Base-by-base conservation (phyloP, 2,113 vertebrate genomes). In the Psilopogon haemacephalus region DNA sequence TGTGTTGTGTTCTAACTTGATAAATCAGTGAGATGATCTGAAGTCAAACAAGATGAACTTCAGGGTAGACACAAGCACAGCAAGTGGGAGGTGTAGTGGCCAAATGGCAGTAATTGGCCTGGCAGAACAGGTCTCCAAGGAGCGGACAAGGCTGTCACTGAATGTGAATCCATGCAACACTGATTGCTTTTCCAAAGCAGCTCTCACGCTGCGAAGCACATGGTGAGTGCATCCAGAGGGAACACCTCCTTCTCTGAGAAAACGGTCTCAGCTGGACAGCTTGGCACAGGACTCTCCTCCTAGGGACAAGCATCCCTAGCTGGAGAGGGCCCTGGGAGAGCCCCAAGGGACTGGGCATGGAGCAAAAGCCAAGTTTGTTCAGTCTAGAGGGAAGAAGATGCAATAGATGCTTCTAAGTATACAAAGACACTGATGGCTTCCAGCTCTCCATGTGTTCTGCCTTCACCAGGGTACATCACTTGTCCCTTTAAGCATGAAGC, bases 31-130 rank as follows among this genome's bases (percentile, higher is more conserved):
- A 38, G 33, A 76, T 58, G 75, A 88, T 32, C 23, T 73, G 55
- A 76, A 90, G 75, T 76, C 94, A 90, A 93, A 91, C 63, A 65
- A 79, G 28, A 93, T 76, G 16, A 86, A 54, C 46, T 23, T 85
- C 59, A 86, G 38, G 28, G 48, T 54, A 60, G 44, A 42, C 16
- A 48, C 0, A 1, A 50, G 8, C 56, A 60, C 33, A 80, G 68
- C 5, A 10, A 72, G 59, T 23, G 5, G 15, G 59, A 10, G 50
- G 28, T 67, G 0, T 21, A 50, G 35, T 3, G 16, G 44, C 21
- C 79, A 83, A 62, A 90, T 93, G 90, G 72, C 24, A 93, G 23
- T 86, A 86, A 93, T 12, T 93, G 55, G 55, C 27, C 24, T 17
- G 15, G 35, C 32, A 73, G 79, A 80, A 69, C 0, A 0, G 30